Evolutionary conservation across 1,140 invertebrate species (phyloP), one percentile per base, ranked within the genome.

Genomic region (Apis florea): DNA sequence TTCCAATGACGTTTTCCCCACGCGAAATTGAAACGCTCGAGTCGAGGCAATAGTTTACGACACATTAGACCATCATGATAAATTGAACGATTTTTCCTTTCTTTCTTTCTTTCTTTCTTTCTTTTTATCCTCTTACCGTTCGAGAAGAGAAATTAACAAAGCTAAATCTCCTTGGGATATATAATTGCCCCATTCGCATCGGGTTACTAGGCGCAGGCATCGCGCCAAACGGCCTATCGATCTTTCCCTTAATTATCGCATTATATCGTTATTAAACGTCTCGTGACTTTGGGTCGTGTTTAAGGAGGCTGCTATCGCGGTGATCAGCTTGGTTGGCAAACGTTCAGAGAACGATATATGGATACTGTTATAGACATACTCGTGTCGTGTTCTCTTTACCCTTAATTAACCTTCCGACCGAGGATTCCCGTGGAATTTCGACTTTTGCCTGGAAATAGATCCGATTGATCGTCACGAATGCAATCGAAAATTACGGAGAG

Each of bases 261-360:
- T 72, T 59, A 49, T 59, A 82, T 67, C 51, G 51, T 72, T 66
- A 83, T 54, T 81, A 64, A 81, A 73, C 70, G 51, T 70, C 70
- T 53, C 63, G 11, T 31, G 51, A n/a, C 10, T 17, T 24, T 15
- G 47, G 53, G 61, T 49, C 17, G 40, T n/a, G 19, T 63, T 76
- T 61, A 79, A 67, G 63, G 63, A 21, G 47, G 3, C 21, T 24
- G 31, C 53, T 40, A 59, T 40, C 71, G 68, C 69, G 17, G 40
- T 61, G 54, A 71, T 31, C 80, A 75, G 69, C 66, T 74, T 56
- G 21, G n/a, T 82, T 84, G 85, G 82, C 86, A 76, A 26, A 26
- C 26, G 75, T 87, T 84, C 82, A 87, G 74, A 58, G 66, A 40
- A 40, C 31, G 31, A 17, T 61, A 17, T 61, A 76, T n/a, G 15